Conservation (phyloP, 2,888 invertebrate genomes). For the Mimumesa dahlbomi region DNA sequence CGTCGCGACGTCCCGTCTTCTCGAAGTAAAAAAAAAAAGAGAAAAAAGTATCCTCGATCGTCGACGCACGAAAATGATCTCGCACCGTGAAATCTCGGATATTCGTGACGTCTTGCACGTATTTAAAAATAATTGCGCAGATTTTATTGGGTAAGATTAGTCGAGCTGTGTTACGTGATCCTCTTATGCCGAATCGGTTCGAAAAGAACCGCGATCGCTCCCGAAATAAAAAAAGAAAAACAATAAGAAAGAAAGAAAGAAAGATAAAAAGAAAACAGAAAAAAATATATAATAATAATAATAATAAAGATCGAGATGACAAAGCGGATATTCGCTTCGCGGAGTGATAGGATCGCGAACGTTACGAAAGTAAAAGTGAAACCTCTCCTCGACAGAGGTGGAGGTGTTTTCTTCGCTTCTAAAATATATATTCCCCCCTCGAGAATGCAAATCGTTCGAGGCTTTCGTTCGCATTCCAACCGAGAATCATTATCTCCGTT, state of each 20-base stretch:
- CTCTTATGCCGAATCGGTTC: conserved; percentile 29
- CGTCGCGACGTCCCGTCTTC: no score
- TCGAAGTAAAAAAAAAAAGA: neutral
- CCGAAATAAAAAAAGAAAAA: no score
- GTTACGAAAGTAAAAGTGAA: conserved; percentile 2
- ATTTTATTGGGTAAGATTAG: conserved; percentile 39
- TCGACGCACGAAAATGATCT: neutral
- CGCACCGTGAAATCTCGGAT: conserved; percentile 3
- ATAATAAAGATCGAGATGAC: neutral
- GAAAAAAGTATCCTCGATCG: neutral
- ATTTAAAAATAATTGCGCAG: conserved; percentile 23
- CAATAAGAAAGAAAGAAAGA: no score
- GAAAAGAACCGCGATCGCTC: conserved; percentile 7
- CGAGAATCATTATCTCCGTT: no score
- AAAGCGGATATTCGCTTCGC: neutral
- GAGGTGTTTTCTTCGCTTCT: neutral
- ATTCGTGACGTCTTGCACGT: conserved; percentile 6
- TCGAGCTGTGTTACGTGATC: conserved; percentile 13
- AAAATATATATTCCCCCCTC: neutral
- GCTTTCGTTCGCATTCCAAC: no score
- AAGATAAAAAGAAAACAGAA: neutral
- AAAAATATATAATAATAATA: neutral
- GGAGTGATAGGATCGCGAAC: neutral
- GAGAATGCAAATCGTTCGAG: no score
- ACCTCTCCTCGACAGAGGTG: neutral